Base-by-base conservation (phyloP, 2,888 invertebrate species). In the Petrolisthes manimaculis region DNA sequence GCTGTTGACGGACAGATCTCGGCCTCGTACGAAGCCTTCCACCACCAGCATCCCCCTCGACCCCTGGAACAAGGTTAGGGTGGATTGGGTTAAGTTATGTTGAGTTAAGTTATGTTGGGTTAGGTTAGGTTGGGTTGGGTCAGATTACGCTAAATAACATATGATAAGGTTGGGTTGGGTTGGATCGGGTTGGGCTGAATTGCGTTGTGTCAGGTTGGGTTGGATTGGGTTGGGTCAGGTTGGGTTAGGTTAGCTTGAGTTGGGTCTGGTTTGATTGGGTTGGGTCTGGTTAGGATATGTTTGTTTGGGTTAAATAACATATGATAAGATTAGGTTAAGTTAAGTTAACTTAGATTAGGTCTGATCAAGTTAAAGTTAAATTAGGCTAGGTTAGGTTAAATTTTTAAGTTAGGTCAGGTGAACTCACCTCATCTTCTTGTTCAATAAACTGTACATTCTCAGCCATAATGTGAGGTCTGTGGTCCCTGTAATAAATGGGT, bases 1-100 rank as follows among this genome's bases (percentile, higher is more conserved):
- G 90, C 96, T 95, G 93, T 99, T 98, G 0, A 97, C 98, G 92
- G 96, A 96, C 84, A 99, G 93, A 4, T 96, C 94, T 51, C 93
- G 93, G 0, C 98, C 97, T 92, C 97, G 94, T 83, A 99, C 93
- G 93, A 96, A 98, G 0, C 99, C 99, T 81, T 96, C 96, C 0
- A 99, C 94, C 93, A 96, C 95, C 61, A 98, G 93, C 21, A 95
- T 95, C 9, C 97, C 97, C 91, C 87, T 89, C 5, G 91, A 91
- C 9, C 91, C 91, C 92, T 93, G 61, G 14, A 55, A 75, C 18
- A 75, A 78, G 53, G 12, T 37, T 14, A 78, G 24, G 75, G 24
- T n/a, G 75, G 9, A 14, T 14, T 18, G 24, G 75, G 24, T 9
- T 9, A 75, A n/a, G 75, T 18, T 9, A 75, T 1, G n/a, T 18